phyloP scores from a whole-genome alignment of 2,113 vertebrate genomes.

The Ornithorhynchus anatinus region DNA sequence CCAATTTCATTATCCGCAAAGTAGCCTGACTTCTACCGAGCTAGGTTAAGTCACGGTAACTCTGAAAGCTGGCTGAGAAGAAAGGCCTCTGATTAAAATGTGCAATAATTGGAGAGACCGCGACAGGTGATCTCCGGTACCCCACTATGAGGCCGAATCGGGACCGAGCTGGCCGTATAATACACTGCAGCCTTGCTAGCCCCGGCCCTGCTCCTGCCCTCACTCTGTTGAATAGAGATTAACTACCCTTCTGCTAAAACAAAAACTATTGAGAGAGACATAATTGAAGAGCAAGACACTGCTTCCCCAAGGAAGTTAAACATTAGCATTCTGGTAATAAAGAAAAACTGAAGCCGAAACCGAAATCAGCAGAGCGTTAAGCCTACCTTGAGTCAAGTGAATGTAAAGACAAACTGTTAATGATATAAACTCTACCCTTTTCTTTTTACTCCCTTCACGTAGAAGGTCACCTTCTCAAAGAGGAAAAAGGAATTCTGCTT shows the following conservation, averaged over 20 bases:
- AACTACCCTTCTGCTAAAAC: constrained; percentile 56
- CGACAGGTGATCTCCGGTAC: too few relatives aligned
- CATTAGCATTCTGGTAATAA: constrained; percentile 30
- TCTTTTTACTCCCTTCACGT: constrained; percentile 52
- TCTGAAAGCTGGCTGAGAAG: too few relatives aligned
- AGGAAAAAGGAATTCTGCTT: constrained; percentile 23
- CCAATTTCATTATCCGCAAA: too few relatives aligned
- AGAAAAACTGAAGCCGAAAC: constrained; percentile 53
- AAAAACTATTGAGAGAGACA: constrained; percentile 53
- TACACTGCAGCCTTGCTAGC: too few relatives aligned
- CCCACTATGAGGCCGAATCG: too few relatives aligned
- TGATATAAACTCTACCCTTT: constrained; percentile 17
- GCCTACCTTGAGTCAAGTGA: constrained; percentile 50
- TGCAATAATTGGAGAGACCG: too few relatives aligned
- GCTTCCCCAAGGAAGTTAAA: constrained; percentile 20
- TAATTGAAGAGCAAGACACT: constrained; percentile 28
- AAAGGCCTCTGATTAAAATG: too few relatives aligned
- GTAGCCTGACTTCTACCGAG: too few relatives aligned
- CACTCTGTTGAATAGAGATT: constrained; percentile 51
- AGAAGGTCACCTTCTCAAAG: constrained; percentile 26
- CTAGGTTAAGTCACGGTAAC: too few relatives aligned
- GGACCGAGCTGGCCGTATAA: too few relatives aligned
- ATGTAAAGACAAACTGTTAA: constrained; percentile 54
- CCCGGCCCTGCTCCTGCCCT: constrained; percentile 39
- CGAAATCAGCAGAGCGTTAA: constrained; percentile 57